Evolutionary conservation across 2,113 vertebrate genomes (phyloP).

Genomic region (Zosterops borbonicus): DNA sequence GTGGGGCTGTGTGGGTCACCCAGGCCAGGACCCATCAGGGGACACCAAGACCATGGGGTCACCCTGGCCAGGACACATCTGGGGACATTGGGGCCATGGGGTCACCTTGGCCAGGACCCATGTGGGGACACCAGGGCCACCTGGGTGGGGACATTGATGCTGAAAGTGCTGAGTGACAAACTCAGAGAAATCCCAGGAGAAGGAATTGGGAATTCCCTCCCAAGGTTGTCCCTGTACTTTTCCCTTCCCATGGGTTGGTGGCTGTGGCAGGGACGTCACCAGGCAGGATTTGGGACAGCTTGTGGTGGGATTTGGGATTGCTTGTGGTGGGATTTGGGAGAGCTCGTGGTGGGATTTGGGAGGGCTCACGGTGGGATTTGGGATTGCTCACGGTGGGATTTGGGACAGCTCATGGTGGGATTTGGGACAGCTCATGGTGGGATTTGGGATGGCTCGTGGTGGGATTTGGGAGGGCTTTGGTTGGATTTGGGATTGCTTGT

Average conservation of each 20-base stretch:
- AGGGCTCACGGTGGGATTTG: no score
- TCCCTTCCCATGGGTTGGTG: neutral
- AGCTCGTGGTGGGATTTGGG: fast-evolving
- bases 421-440: no score
- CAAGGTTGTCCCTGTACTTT: neutral
- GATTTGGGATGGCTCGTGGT: no score
- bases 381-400: no score
- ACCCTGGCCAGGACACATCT: fast-evolving
- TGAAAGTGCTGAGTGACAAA: neutral
- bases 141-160: neutral
- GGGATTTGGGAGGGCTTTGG: no score
- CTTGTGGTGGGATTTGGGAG: neutral
- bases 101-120: neutral
- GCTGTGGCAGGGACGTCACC: no score
- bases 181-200: neutral
- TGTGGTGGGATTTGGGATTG: neutral
- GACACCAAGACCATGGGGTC: no score
- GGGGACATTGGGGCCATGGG: neutral
- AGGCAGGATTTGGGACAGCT: no score
- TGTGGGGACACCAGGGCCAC: neutral
- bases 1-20: no score
- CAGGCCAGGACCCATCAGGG: fast-evolving
- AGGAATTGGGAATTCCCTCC: neutral
- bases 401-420: neutral
- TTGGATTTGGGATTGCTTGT: no score